Evolutionary conservation across 2,113 vertebrate species (phyloP), one percentile per base, ranked within the genome.

Genomic region (Tragelaphus buxtoni): DNA sequence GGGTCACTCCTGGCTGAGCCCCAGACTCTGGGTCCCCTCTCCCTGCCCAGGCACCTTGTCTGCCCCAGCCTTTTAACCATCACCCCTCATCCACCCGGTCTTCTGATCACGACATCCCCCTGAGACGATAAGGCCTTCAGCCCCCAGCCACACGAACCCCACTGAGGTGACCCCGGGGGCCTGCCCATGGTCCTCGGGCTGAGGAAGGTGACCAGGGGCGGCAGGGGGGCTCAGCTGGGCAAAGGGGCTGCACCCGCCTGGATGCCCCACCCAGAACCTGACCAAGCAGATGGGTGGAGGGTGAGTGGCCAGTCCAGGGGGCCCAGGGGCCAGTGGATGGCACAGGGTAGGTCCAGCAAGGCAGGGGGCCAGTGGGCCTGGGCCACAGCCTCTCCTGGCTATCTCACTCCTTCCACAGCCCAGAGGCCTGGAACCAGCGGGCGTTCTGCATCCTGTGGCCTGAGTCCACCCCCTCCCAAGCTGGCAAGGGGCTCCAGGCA

Each of bases 171-270:
- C 10, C 18, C 53, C 2, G 0, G 7, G 10, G 51, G 35, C 5
- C 32, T 2, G 4, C 24, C 60, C 1, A 1, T 16, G 0, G 18
- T 49, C 5, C 69, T n/a, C 5, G 0, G 1, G 14, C 42, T 26
- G 55, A 39, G 39, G 30, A 16, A 12, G n/a, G 24, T 10, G 72
- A 49, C 39, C 55, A 1, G 7, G 35, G 65, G 7, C 3, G 1
- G 49, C 28, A 3, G 30, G 42, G 39, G 77, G 26, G 35, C 60
- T 45, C 2, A 0, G 32, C 6, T 9, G 5, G 22, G 16, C 14
- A 13, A 12, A 26, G 20, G 16, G 35, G 39, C 39, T 42, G 39
- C 72, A 11, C 8, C 47, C 13, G 2, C 61, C 49, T 17, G n/a
- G 69, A 32, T 4, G 9, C 16, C 30, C 24, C 5, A 3, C 17